Evolutionary conservation across 2,888 invertebrate species (phyloP), one percentile per base, ranked within the genome.

Genomic region (Athalia cordata): DNA sequence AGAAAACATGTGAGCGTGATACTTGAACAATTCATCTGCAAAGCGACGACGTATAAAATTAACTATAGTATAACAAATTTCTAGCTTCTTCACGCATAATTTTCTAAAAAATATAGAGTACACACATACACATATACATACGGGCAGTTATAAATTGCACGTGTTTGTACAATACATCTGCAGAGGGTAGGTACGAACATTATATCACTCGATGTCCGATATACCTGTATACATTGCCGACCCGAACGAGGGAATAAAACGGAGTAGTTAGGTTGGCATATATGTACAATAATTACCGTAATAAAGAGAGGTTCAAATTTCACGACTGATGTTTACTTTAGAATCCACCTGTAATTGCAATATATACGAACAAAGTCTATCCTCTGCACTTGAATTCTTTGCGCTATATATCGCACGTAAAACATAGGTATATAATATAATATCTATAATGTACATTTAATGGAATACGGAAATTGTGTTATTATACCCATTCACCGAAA

Each of bases 171-270:
- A 29, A 29, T 2, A 2, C 29, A 29, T 29, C 29, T 29, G 1
- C 29, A 29, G 29, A 2, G 29, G 29, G 29, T 29, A 29, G 29
- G 29, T 29, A 29, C 29, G 29, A n/a, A n/a, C n/a, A n/a, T 29
- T 29, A 29, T 72, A 72, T 57, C 57, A 72, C 72, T 72, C 3
- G 72, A 72, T 59, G 29, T 50, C 55, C 68, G 52, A 68, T 43
- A 68, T 49, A 68, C 72, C 45, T 11, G 7, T 55, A 55, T n/a
- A 55, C 11, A 55, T 55, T 6, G n/a, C 55, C n/a, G 55, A 29
- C 57, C 72, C 72, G 59, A 72, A 72, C 72, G 45, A 72, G 59
- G 59, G 59, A 47, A 72, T 72, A 72, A 72, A 72, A n/a, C 57
- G 29, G 47, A 57, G 57, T 59, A 29, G 29, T 29, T 29, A 29